These are phyloP conservation scores for Microplitis mediator DNA, from an alignment of 1,140 invertebrate species.

Conservation along the genomic window DNA sequence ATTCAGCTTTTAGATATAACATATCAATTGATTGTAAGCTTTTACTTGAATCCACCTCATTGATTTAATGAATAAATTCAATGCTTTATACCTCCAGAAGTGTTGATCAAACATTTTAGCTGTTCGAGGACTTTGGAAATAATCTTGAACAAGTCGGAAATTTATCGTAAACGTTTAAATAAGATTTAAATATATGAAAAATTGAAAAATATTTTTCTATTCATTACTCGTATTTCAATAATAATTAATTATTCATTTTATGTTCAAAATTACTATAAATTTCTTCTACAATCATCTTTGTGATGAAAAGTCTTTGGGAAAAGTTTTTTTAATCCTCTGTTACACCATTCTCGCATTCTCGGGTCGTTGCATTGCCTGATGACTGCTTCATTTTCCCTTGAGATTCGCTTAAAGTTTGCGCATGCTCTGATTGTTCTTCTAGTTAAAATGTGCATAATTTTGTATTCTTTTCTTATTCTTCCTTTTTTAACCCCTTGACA, in stretches of 20 bases:
- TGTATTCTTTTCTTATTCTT: slow-evolving; percentile 14
- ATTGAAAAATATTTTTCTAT: too few species aligned
- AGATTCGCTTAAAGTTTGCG: slow-evolving; percentile 3
- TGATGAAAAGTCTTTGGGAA: neutral
- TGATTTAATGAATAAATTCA: neutral
- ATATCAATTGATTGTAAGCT: neutral
- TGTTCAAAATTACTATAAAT: too few species aligned
- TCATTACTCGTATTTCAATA: too few species aligned
- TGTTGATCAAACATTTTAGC: too few species aligned
- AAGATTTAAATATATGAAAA: too few species aligned
- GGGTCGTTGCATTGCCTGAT: neutral
- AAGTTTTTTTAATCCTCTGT: neutral
- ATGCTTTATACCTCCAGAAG: too few species aligned
- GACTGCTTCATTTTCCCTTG: slow-evolving; percentile 17
- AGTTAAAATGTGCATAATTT: slow-evolving; percentile 28
- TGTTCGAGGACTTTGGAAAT: too few species aligned
- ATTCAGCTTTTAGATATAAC: too few species aligned
- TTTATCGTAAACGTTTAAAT: too few species aligned
- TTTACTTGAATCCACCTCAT: neutral
- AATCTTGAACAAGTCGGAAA: too few species aligned
- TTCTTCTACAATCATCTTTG: neutral
- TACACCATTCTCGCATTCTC: neutral
- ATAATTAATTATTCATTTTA: too few species aligned
- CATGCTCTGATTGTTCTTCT: slow-evolving; percentile 19
- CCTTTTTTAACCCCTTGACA: neutral